phyloP scores from a whole-genome alignment of 1,140 invertebrate genomes.

The Drosophila pruinosa region DNA sequence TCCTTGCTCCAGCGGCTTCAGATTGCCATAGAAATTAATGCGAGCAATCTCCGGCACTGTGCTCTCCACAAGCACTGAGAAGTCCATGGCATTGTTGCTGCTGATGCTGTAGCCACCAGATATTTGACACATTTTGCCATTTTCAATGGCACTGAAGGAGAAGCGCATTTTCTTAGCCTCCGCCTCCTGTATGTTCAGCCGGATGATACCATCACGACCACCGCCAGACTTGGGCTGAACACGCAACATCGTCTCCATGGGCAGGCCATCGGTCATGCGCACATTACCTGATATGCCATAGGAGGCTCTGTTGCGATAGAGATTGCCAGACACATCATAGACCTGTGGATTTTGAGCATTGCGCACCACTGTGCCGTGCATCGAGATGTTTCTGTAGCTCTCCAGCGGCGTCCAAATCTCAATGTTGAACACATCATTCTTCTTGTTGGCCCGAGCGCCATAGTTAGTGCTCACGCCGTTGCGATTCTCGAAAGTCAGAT shows the following conservation, averaged over 20 bases:
- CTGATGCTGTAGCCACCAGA: slow-evolving; percentile 66
- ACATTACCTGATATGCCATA: slow-evolving; percentile 65
- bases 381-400: slow-evolving; percentile 72
- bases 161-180: slow-evolving; percentile 59
- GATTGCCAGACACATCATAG: slow-evolving; percentile 58
- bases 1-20: slow-evolving; percentile 34
- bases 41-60: slow-evolving; percentile 65
- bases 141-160: slow-evolving; percentile 73
- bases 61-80: slow-evolving; percentile 69
- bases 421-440: slow-evolving; percentile 69
- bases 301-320: slow-evolving; percentile 72
- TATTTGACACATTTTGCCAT: slow-evolving; percentile 75
- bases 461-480: slow-evolving; percentile 58
- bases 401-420: slow-evolving; percentile 76
- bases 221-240: slow-evolving; percentile 65
- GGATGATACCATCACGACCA: slow-evolving; percentile 67
- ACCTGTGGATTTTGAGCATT: slow-evolving; percentile 37
- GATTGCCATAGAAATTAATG: slow-evolving; percentile 65
- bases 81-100: slow-evolving; percentile 54
- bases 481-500: slow-evolving; percentile 58
- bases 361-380: slow-evolving; percentile 61
- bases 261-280: slow-evolving; percentile 44
- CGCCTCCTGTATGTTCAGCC: slow-evolving; percentile 59
- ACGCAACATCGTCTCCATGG: slow-evolving; percentile 52
- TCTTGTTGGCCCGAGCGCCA: slow-evolving; percentile 60